Evolutionary conservation across 2,888 invertebrate genomes (phyloP), one percentile per base, ranked within the genome.

Genomic region (Helobdella robusta): DNA sequence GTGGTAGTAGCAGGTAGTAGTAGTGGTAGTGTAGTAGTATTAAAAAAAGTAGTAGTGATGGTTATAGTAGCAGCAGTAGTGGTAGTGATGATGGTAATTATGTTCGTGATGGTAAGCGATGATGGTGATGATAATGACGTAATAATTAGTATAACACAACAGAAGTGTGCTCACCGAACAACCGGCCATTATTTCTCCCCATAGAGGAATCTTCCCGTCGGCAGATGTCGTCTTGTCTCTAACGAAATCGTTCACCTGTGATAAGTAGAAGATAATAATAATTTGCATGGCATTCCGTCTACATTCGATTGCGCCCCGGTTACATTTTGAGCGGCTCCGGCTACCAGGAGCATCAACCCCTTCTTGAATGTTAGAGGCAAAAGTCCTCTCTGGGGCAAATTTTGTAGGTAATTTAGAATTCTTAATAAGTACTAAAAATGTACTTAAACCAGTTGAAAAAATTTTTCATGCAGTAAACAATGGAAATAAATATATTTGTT

Each of bases 141-240:
- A 40, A 40, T 15, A 40, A 15, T n/a, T 40, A 40, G 8, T 40
- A 40, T n/a, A 40, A 40, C 44, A 40, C 44, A 40, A 40, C 11
- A 11, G n/a, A 40, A 40, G n/a, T 15, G n/a, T n/a, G 68, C 91
- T 87, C 83, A 91, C 93, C 82, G 89, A 89, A 69, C 84, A 93
- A 68, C 98, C 98, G 66, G 97, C 89, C 2, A 93, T 66, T 62
- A 94, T 83, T 84, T 98, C 98, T n/a, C 86, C 87, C 78, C 85
- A 87, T 0, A 88, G 52, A 0, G 88, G 83, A 70, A 97, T 84
- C 72, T 86, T 85, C 66, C 92, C 92, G 72, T 90, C 77, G 44
- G 73, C 73, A 28, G 71, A 68, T 71, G 88, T 88, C 59, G 94
- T 84, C 79, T 94, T 94, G 80, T 98, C 97, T 69, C 97, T 85